Conservation (phyloP, 2,888 invertebrate genomes). For the Parnassius smintheus region DNA sequence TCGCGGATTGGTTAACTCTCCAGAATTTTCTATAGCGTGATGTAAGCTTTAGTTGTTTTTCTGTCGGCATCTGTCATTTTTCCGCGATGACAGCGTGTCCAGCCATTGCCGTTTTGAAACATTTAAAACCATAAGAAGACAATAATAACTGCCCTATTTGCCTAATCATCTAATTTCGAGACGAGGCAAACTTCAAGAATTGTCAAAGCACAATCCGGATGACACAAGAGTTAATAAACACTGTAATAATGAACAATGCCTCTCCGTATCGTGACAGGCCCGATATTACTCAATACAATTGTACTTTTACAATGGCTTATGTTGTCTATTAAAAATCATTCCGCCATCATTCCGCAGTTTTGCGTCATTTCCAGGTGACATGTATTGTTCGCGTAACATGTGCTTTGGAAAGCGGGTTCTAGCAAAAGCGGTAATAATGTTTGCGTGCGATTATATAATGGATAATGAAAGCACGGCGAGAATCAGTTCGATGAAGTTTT, state of each 20-base stretch:
- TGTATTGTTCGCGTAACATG: not conserved
- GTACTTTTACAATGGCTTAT: constrained; percentile 39
- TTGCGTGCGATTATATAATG: too few species aligned
- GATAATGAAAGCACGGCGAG: too few species aligned
- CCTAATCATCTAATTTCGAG: not conserved
- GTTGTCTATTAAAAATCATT: constrained; percentile 32
- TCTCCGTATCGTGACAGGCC: constrained; percentile 27
- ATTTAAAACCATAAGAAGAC: too few species aligned
- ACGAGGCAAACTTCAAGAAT: not conserved
- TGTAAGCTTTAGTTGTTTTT: too few species aligned
- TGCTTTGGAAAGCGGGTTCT: not conserved
- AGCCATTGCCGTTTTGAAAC: too few species aligned
- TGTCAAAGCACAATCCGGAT: constrained; percentile 10
- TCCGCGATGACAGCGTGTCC: too few species aligned
- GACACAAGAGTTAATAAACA: constrained; percentile 26
- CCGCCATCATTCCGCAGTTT: constrained; percentile 31
- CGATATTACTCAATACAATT: constrained; percentile 34
- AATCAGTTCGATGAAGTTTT: too few species aligned
- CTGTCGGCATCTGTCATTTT: too few species aligned
- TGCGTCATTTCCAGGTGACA: constrained; percentile 16
- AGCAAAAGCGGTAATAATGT: too few species aligned
- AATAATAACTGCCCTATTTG: too few species aligned
- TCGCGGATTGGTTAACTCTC: too few species aligned
- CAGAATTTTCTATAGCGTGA: too few species aligned
- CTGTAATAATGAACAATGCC: constrained; percentile 24